Evolutionary conservation across 1,140 invertebrate genomes (phyloP).

Genomic region (Calliopsis andreniformis): DNA sequence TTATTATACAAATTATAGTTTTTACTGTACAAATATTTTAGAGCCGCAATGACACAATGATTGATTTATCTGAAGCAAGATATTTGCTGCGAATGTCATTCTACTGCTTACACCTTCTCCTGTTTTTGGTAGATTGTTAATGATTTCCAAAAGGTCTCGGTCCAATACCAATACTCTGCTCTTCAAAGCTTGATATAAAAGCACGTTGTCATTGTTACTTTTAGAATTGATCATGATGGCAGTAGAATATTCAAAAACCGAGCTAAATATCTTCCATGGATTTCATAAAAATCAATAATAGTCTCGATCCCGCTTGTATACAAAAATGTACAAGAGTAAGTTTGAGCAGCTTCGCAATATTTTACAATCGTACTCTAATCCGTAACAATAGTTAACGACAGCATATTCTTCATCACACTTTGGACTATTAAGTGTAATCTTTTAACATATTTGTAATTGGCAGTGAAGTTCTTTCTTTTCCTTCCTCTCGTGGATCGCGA

Average conservation of each 20-base stretch:
- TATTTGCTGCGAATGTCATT: conserved; percentile 14
- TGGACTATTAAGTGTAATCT: conserved; percentile 36
- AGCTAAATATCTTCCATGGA: conserved; percentile 15
- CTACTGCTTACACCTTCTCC: background rate
- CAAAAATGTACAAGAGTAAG: conserved; percentile 61
- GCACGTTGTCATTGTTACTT: background rate
- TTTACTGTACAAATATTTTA: conserved; percentile 44
- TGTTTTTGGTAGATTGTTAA: too few species aligned
- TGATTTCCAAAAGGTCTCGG: background rate
- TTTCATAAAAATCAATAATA: conserved; percentile 40
- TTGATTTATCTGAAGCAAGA: conserved; percentile 34
- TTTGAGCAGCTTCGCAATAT: conserved; percentile 59
- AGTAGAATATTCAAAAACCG: conserved; percentile 24
- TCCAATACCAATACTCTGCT: background rate
- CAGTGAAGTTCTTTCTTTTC: conserved; percentile 29
- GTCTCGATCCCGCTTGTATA: conserved; percentile 42
- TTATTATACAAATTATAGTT: conserved; percentile 26
- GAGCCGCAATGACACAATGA: conserved; percentile 31
- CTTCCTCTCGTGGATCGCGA: background rate
- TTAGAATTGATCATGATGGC: background rate
- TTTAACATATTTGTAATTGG: conserved; percentile 36
- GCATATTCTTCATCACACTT: conserved; percentile 22
- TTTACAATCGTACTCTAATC: conserved; percentile 50
- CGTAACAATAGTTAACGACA: conserved; percentile 59
- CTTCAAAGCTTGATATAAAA: background rate